These are phyloP conservation scores for Tympanuchus pallidicinctus DNA, from an alignment of 2,113 vertebrate genomes.

Conservation along the genomic window DNA sequence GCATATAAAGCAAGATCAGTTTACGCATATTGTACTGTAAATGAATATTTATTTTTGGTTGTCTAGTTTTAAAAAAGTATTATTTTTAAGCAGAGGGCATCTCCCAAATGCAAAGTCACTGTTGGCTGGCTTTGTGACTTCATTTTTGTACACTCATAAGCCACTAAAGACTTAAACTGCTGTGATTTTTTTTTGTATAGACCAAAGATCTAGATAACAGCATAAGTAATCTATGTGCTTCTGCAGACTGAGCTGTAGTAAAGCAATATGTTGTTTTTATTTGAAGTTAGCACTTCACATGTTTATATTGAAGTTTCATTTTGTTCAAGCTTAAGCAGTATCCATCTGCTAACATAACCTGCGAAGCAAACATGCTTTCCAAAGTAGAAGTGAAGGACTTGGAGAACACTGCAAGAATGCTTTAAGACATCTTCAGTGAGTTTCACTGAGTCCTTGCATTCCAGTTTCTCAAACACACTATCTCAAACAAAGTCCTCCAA, in stretches of 20 bases:
- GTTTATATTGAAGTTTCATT: constrained; percentile 2
- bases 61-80: neutral
- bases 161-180: neutral
- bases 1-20: neutral
- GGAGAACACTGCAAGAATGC: neutral
- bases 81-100: neutral
- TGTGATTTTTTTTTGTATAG: neutral
- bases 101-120: neutral
- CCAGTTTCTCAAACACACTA: neutral
- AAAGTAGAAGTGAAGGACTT: neutral
- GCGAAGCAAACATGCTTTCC: neutral
- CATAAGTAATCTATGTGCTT: neutral
- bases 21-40: neutral
- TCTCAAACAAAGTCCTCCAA: neutral
- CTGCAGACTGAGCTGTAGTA: constrained; percentile 14
- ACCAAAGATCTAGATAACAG: neutral
- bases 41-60: neutral
- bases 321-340: constrained; percentile 32
- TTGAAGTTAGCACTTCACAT: neutral
- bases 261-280: constrained; percentile 56
- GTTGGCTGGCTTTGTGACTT: neutral
- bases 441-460: neutral
- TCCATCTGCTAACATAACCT: constrained; percentile 20
- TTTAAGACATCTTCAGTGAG: neutral
- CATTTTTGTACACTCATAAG: neutral